phyloP scores from a whole-genome alignment of 2,888 invertebrate genomes.

The Apamea anceps region DNA sequence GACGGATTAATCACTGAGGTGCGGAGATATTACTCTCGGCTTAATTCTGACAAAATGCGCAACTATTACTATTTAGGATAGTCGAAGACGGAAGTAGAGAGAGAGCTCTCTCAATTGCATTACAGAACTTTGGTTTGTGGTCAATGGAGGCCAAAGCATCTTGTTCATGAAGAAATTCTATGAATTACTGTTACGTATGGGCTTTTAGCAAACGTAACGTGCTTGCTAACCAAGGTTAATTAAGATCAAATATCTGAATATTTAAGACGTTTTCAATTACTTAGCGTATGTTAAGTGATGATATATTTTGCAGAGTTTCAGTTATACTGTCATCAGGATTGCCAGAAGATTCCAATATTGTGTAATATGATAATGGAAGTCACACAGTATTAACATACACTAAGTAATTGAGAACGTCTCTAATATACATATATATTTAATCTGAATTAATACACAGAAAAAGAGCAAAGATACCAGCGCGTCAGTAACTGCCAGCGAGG shows the following conservation, averaged over 20 bases:
- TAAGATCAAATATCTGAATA: not conserved
- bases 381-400: not conserved
- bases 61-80: constrained; percentile 5
- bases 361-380: not conserved
- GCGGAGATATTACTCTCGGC: constrained; percentile 29
- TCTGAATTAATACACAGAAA: not conserved
- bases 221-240: not conserved
- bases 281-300: not conserved
- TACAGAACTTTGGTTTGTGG: not conserved
- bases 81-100: not conserved
- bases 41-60: constrained; percentile 25
- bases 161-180: not conserved
- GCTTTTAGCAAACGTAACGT: not conserved
- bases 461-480: constrained; percentile 35
- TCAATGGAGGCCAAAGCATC: not conserved
- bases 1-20: constrained; percentile 54
- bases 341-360: not conserved
- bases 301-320: not conserved
- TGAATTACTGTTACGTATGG: not conserved
- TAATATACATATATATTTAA: constrained; percentile 15
- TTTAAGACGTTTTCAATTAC: not conserved
- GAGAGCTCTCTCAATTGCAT: not conserved
- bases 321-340: not conserved
- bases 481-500: constrained; percentile 18
- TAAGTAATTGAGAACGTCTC: constrained; percentile 24